Evolutionary conservation across 1,140 invertebrate genomes (phyloP), one percentile per base, ranked within the genome.

Genomic region (Melitaea cinxia): DNA sequence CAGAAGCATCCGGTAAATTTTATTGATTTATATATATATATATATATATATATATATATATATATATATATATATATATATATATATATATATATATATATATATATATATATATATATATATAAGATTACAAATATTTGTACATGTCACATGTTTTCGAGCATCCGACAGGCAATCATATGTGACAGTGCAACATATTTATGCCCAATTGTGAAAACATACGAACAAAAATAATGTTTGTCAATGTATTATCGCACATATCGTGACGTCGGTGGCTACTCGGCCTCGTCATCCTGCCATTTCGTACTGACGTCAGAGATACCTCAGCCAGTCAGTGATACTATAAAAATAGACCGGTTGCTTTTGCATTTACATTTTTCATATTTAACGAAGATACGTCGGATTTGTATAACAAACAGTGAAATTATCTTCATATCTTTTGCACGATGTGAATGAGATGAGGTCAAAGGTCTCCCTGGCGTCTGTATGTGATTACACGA

Each of bases 201-300:
- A n/a, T n/a, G n/a, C n/a, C n/a, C n/a, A n/a, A n/a, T n/a, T n/a
- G n/a, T n/a, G n/a, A n/a, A n/a, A n/a, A n/a, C n/a, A n/a, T n/a
- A n/a, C n/a, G n/a, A n/a, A n/a, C n/a, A n/a, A n/a, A n/a, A n/a
- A 7, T 4, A 28, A 39, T 56, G n/a, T 23, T 42, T n/a, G 14
- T 19, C 17, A 39, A 15, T 42, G 24, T 24, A 56, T 56, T 56
- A 56, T 56, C 52, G 47, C 24, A 35, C 52, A 58, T 21, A 14
- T n/a, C 14, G 21, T 33, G 47, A 24, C 58, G 30, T 37, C 39
- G 58, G 33, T 45, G 28, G 19, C 37, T 12, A 17, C 23, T 53
- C 14, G 59, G 37, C 50, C 59, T 62, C 50, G 59, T 62, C 50
- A 53, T 61, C 47, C 26, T 63, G 60, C 55, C 60, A 55, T 49